These are phyloP conservation scores for Eretmocerus hayati DNA, from an alignment of 2,888 invertebrate genomes.

Conservation along the genomic window DNA sequence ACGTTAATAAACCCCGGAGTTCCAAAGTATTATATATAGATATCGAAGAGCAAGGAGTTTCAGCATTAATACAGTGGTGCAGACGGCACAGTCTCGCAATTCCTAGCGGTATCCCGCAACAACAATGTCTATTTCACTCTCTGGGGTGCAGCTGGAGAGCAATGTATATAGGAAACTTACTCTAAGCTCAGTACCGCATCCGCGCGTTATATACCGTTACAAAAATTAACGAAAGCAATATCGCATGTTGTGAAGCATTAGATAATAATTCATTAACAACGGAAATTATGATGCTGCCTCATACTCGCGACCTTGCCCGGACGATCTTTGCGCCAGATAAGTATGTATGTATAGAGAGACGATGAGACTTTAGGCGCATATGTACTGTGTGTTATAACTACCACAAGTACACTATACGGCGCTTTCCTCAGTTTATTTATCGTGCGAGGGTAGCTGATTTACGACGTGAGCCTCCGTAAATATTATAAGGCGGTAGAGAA, in stretches of 20 bases:
- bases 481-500: no score
- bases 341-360: not conserved
- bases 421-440: constrained; percentile 6
- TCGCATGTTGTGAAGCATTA: constrained; percentile 3
- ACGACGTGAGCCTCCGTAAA: constrained; percentile 1
- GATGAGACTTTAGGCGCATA: no score
- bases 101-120: constrained; percentile 3
- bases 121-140: constrained; percentile 12
- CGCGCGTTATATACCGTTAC: constrained; percentile 14
- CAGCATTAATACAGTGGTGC: no score
- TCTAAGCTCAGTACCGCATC: no score
- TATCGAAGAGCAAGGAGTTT: no score
- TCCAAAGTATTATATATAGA: no score
- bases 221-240: constrained; percentile 11
- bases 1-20: no score
- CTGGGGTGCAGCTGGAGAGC: not conserved
- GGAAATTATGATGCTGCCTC: constrained; percentile 7
- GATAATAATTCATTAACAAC: constrained; percentile 14
- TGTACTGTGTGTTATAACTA: no score
- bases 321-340: constrained; percentile 5
- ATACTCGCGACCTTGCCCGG: constrained; percentile 8
- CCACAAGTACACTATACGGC: not conserved
- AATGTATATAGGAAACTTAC: no score
- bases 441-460: constrained; percentile 10
- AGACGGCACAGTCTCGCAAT: no score